Percentiles rank a stretch among this genome's conserved stretches.
Conservation (phyloP, 2,888 invertebrate genomes). For the Taphrorychus bicolor region DNA sequence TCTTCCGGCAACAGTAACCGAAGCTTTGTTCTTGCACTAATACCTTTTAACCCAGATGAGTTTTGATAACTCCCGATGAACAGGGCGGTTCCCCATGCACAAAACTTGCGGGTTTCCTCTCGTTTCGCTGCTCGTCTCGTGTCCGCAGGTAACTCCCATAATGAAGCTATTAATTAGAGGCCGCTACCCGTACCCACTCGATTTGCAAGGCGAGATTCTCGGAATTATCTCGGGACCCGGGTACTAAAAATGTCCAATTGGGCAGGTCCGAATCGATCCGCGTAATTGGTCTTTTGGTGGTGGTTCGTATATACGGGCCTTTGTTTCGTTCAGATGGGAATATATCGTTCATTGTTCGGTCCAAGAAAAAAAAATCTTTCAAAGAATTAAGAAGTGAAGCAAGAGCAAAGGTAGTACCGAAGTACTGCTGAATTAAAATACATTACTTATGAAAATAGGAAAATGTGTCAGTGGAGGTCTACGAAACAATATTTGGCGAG, state of each 20-base stretch:
- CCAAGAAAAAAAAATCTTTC: too few species aligned
- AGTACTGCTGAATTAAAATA: too few species aligned
- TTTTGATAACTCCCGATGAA: too few species aligned
- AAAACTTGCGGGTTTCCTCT: conserved; percentile 14
- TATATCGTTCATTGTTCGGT: background rate
- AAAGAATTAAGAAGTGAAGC: too few species aligned
- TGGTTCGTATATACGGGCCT: conserved; percentile 7
- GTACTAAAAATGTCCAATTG: conserved; percentile 26
- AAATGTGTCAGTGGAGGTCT: too few species aligned
- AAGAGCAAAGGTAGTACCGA: too few species aligned
- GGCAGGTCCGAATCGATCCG: conserved; percentile 8
- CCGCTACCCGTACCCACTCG: conserved; percentile 13
- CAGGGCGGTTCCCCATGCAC: background rate
- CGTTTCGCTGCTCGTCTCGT: conserved; percentile 23
- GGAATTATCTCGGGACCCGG: conserved; percentile 15
- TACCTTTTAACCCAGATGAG: too few species aligned
- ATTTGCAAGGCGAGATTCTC: conserved; percentile 12
- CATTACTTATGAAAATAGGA: too few species aligned
- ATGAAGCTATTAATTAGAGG: conserved; percentile 34
- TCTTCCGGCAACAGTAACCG: too few species aligned
- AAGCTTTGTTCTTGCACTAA: too few species aligned
- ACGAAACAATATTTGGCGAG: too few species aligned
- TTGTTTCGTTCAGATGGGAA: background rate
- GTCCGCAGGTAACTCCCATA: conserved; percentile 17
- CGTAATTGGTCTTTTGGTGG: background rate